Evolutionary conservation across 2,113 vertebrate genomes (phyloP).

Genomic region (Eublepharis macularius): DNA sequence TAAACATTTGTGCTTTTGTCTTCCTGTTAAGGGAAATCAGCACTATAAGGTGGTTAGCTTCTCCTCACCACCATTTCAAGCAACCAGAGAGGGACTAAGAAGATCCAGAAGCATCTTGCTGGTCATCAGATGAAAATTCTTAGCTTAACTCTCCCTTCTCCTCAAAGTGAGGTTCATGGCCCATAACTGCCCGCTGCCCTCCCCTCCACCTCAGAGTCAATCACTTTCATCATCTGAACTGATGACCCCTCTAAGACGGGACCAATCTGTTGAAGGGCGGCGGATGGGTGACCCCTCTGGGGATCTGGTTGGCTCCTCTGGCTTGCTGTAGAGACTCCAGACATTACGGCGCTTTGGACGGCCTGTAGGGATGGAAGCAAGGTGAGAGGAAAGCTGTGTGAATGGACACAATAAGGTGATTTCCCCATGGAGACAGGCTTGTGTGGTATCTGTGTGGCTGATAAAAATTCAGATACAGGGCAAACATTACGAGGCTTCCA

Average conservation of each 20-base stretch:
- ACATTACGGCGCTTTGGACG: slow-evolving; percentile 61
- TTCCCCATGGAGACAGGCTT: background rate
- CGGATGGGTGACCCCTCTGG: slow-evolving; percentile 21
- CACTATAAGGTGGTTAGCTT: background rate
- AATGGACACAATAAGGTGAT: background rate
- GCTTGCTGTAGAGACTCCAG: slow-evolving; percentile 61
- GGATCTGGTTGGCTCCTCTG: background rate
- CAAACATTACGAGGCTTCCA: too few species aligned
- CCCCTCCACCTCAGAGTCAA: slow-evolving; percentile 46
- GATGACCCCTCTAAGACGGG: slow-evolving; percentile 82
- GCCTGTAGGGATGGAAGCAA: slow-evolving; percentile 33
- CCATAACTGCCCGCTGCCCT: background rate
- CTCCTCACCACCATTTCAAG: background rate
- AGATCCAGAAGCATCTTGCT: background rate
- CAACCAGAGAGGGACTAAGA: background rate
- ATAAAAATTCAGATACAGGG: too few species aligned
- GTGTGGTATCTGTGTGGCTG: too few species aligned
- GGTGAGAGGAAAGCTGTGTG: background rate
- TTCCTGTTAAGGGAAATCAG: background rate
- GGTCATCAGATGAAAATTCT: background rate
- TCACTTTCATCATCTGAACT: slow-evolving; percentile 84
- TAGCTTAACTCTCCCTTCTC: too few species aligned
- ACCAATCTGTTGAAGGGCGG: slow-evolving; percentile 63
- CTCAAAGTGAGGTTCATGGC: background rate
- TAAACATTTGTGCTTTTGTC: background rate